Evolutionary conservation across 2,797 vertebrate species (phyloP).

Genomic region (Pampus argenteus): DNA sequence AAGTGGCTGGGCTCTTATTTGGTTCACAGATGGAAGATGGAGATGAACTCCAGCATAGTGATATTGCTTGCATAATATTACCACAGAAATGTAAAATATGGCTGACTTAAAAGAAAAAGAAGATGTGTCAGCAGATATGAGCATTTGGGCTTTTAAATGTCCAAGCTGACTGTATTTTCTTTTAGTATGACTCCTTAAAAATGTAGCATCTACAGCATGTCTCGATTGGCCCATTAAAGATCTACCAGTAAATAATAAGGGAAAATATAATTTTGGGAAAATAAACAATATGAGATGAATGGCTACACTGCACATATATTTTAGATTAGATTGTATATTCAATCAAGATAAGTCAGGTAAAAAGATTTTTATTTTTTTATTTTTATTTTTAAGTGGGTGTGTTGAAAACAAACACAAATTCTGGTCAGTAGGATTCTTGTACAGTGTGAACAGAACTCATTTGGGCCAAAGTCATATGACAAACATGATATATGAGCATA

Average conservation of each 20-base stretch:
- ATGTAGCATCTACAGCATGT: not conserved
- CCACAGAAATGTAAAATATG: slow-evolving; percentile 27
- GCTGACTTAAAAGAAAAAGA: slow-evolving; percentile 47
- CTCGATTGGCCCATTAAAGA: not conserved
- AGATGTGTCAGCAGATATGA: slow-evolving; percentile 40
- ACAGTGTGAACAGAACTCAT: slow-evolving; percentile 19
- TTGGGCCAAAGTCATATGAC: slow-evolving; percentile 52
- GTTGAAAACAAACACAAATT: slow-evolving; percentile 1
- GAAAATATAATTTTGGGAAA: not conserved
- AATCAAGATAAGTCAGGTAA: not conserved
- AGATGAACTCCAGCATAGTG: slow-evolving; percentile 42
- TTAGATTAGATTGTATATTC: not conserved
- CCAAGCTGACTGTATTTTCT: slow-evolving; percentile 9
- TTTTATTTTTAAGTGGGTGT: not conserved
- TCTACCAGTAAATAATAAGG: slow-evolving; percentile 7
- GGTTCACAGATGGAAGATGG: slow-evolving; percentile 19
- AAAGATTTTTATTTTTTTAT: not conserved
- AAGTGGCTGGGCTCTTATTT: slow-evolving; percentile 27
- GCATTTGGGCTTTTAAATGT: slow-evolving; percentile 2
- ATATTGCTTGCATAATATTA: slow-evolving; percentile 33
- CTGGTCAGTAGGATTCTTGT: slow-evolving; percentile 14
- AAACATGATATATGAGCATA: slow-evolving; percentile 67
- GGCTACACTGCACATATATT: not conserved
- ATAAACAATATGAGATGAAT: not conserved
- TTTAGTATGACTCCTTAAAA: slow-evolving; percentile 5